Percentiles rank a stretch among this genome's conserved stretches.
phyloP scores from a whole-genome alignment of 92 coral and sea anemone genomes.

The Epizoanthus scotinus region DNA sequence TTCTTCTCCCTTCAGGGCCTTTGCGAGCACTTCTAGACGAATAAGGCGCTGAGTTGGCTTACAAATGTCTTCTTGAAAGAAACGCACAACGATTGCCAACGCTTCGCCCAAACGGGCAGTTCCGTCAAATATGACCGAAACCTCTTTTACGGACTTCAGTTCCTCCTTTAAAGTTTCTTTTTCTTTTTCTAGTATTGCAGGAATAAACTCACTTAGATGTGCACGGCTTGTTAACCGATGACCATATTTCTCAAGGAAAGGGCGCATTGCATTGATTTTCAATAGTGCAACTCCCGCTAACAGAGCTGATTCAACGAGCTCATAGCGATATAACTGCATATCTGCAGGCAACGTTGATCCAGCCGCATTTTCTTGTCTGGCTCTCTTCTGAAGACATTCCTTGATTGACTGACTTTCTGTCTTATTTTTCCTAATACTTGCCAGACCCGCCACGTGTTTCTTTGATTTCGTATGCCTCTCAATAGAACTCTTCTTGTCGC shows the following conservation, averaged over 20 bases:
- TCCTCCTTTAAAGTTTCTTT: too few relatives aligned
- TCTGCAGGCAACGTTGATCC: slow-evolving; percentile 49
- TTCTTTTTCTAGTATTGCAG: too few relatives aligned
- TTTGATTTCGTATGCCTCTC: slow-evolving; percentile 51
- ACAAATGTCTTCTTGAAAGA: slow-evolving; percentile 35
- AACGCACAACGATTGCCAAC: too few relatives aligned
- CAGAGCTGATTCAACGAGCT: slow-evolving; percentile 45
- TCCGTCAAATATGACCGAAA: too few relatives aligned
- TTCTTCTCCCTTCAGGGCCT: slow-evolving; percentile 52
- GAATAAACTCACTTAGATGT: too few relatives aligned
- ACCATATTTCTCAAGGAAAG: slow-evolving; percentile 41
- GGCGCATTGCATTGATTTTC: slow-evolving; percentile 36
- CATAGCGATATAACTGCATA: slow-evolving; percentile 44
- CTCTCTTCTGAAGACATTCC: slow-evolving; percentile 53
- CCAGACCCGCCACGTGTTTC: slow-evolving; percentile 48
- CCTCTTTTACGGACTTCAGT: too few relatives aligned
- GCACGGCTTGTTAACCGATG: slow-evolving; percentile 33
- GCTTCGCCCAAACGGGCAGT: slow-evolving; percentile 52
- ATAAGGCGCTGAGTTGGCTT: slow-evolving; percentile 51
- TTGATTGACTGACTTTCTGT: slow-evolving; percentile 21
- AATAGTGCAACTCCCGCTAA: slow-evolving; percentile 37
- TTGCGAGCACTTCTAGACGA: slow-evolving; percentile 49
- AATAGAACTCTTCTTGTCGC: slow-evolving; percentile 46
- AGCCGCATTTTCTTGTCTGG: slow-evolving; percentile 40
- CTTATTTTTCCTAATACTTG: slow-evolving; percentile 34